Base-by-base conservation (phyloP, 1,140 invertebrate genomes). In the Andricus grossulariae region DNA sequence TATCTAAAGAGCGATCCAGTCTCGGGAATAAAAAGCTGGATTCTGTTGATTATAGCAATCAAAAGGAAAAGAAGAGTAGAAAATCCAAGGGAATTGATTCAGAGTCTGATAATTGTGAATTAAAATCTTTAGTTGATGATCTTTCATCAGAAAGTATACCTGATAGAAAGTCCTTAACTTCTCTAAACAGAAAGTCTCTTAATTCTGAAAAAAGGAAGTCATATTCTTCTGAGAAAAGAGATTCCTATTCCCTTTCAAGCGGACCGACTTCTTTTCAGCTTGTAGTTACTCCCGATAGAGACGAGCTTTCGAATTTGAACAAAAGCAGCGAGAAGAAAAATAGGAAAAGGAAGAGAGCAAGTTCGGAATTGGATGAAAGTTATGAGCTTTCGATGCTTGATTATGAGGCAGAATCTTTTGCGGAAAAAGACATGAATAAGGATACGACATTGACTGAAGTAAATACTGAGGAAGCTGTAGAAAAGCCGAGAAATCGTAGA, bases 331-430 rank as follows among this genome's bases (percentile, higher is more conserved):
- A 66, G 16, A 66, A n/a, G 39, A 66, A 10, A 8, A 66, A 8
- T 2, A 66, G 60, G n/a, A 66, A 66, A n/a, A 32, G 60, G 39
- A 66, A 66, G 60, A 66, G 60, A 66, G 19, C 0, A 7, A 66
- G 60, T 39, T 13, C 4, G 0, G 25, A 39, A 6, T 66, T 21
- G 1, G n/a, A 39, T 16, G 13, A 66, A 39, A 32, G 25, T 66
- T 66, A 39, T 10, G 60, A 66, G n/a, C 15, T 66, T 2, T n/a
- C 60, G n/a, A 39, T 39, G 25, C 39, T 39, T 15, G 60, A 25
- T 10, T n/a, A 39, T n/a, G 25, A 39, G 32, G n/a, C 19, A 18
- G n/a, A 54, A n/a, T 54, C 52, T n/a, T 54, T 7, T n/a, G n/a
- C n/a, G 18, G 52, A 54, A 18, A 54, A 54, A 18, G 52, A 54